Evolutionary conservation across 2,797 vertebrate genomes (phyloP), one percentile per base, ranked within the genome.

Genomic region (Alosa sapidissima): DNA sequence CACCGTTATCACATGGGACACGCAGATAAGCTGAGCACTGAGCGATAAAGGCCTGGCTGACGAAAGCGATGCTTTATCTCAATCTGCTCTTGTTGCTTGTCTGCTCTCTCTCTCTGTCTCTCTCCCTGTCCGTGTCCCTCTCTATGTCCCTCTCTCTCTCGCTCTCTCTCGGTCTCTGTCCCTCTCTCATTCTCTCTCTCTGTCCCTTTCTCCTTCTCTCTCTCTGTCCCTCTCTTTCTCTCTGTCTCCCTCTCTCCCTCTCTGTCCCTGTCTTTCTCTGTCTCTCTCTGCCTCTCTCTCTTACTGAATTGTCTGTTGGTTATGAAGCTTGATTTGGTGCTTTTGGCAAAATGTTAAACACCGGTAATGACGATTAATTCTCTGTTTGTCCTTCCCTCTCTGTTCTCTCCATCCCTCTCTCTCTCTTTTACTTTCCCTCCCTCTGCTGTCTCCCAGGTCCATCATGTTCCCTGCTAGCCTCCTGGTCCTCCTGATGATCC

Each of bases 401-500:
- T 28, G 33, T 24, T 75, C 36, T 75, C 68, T 72, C 58, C 60
- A 65, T 65, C 11, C 5, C 3, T 68, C 65, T 72, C 28, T 72
- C 65, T 36, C 28, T 72, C 2, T 72, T 5, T 72, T 2, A 36
- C 28, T 33, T 16, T 83, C 49, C 2, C 58, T 49, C 60, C 49
- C 19, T 88, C 49, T 52, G 68, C 28, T 86, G 52, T 82, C 60
- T 51, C 51, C 45, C 90, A 97, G 96, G 90, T 95, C 93, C 95
- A 96, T 92, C 93, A 97, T 96, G 96, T 94, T 95, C 95, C 95
- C 94, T 95, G 95, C 95, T 97, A 96, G 95, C 91, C 92, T 96
- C 88, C 91, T 96, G 92, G 91, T 96, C 92, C 95, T 96, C 92
- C 95, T 96, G 93, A 96, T 95, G 95, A 93, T 96, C 91, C 93